phyloP scores from a whole-genome alignment of 2,888 invertebrate species.

The Cistogaster globosa region DNA sequence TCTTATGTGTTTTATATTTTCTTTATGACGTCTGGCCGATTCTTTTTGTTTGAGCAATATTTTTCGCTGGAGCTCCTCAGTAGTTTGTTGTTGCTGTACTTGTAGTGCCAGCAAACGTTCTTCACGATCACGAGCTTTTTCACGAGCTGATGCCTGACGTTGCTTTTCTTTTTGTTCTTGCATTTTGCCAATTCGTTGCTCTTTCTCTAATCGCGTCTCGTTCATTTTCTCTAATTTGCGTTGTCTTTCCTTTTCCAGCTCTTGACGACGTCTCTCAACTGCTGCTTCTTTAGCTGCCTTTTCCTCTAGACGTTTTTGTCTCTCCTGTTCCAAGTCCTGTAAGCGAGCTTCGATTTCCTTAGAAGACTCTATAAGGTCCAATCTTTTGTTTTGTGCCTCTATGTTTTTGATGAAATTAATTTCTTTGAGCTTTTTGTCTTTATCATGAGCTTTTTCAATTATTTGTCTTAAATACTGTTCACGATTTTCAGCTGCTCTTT shows the following conservation, averaged over 20 bases:
- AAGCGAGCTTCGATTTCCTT: constrained; percentile 89
- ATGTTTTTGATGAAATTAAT: constrained; percentile 98
- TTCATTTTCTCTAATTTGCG: constrained; percentile 90
- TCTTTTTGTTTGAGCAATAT: constrained; percentile 97
- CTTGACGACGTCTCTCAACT: constrained; percentile 93
- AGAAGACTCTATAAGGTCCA: constrained; percentile 93
- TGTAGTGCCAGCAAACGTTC: constrained; percentile 92
- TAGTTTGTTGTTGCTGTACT: constrained; percentile 92
- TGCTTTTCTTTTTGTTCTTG: constrained; percentile 84
- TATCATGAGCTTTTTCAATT: constrained; percentile 97
- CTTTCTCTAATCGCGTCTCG: constrained; percentile 89
- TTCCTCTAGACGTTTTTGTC: constrained; percentile 90
- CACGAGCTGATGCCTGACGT: constrained; percentile 88
- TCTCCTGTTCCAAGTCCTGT: constrained; percentile 92
- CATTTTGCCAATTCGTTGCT: constrained; percentile 92
- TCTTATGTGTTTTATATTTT: constrained; percentile 92
- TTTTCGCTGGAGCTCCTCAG: constrained; percentile 93
- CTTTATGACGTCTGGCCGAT: constrained; percentile 91
- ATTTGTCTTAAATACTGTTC: constrained; percentile 91
- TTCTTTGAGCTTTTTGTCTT: constrained; percentile 97
- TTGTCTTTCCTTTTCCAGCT: constrained; percentile 91
- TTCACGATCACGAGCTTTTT: constrained; percentile 90
- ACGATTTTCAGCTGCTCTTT: constrained; percentile 95
- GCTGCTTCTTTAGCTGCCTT: constrained; percentile 99
- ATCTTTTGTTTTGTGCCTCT: constrained; percentile 96